phyloP scores from a whole-genome alignment of 2,888 invertebrate species.

The Alviniconcha strummeri region DNA sequence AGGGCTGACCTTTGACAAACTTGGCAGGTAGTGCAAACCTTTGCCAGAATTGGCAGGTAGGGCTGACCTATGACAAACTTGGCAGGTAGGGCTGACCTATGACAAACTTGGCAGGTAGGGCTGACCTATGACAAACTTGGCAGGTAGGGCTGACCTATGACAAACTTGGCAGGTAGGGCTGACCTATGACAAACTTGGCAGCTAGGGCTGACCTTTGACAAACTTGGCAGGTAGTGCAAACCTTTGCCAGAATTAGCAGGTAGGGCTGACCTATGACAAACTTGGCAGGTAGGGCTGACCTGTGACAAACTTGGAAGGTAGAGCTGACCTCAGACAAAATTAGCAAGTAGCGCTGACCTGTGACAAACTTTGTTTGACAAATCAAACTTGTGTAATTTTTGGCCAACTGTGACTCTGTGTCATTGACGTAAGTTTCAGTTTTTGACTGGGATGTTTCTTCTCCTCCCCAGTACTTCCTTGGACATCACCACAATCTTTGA shows the following conservation, averaged over 20 bases:
- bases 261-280: too few species aligned
- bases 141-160: conserved; percentile 83
- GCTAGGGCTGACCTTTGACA: conserved; percentile 76
- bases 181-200: conserved; percentile 87
- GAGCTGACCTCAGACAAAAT: conserved; percentile 81
- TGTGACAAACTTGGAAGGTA: conserved; percentile 95
- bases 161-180: conserved; percentile 88
- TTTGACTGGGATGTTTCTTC: conserved; percentile 4
- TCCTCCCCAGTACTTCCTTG: conserved; percentile 80
- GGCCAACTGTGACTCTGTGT: too few species aligned
- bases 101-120: too few species aligned
- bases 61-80: too few species aligned
- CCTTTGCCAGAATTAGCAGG: conserved; percentile 91
- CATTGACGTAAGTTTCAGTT: too few species aligned
- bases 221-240: too few species aligned
- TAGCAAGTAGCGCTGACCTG: conserved; percentile 82
- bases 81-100: too few species aligned
- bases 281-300: too few species aligned
- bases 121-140: conserved; percentile 87
- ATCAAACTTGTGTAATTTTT: too few species aligned
- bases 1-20: conserved; percentile 50
- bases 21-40: too few species aligned
- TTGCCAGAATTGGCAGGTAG: conserved; percentile 94
- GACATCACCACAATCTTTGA: conserved; percentile 83
- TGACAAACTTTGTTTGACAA: conserved; percentile 83